Conservation (phyloP, 2,888 invertebrate genomes). For the Rosalia funebris region DNA sequence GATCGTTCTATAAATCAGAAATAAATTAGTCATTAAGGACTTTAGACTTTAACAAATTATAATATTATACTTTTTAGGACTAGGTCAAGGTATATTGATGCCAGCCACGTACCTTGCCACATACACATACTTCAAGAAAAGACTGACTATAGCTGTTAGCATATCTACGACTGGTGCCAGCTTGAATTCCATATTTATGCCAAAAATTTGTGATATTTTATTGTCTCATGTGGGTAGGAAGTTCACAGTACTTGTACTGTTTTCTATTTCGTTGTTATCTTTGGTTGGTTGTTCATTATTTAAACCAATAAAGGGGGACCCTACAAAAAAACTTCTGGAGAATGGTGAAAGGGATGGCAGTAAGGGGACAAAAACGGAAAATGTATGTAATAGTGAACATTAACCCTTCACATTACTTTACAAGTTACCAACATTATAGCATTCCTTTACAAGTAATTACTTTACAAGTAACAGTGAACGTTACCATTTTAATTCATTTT, state of each 20-base stretch:
- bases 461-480: no score
- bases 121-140: slow-evolving; percentile 65
- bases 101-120: slow-evolving; percentile 64
- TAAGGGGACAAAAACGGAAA: no score
- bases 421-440: no score
- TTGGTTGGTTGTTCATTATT: slow-evolving; percentile 64
- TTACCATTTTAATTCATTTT: no score
- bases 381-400: no score
- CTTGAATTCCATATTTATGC: slow-evolving; percentile 65
- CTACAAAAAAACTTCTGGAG: no score
- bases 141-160: slow-evolving; percentile 65
- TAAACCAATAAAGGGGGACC: slow-evolving; percentile 60
- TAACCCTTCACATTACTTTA: no score
- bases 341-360: neutral
- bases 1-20: no score
- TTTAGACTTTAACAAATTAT: no score
- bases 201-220: slow-evolving; percentile 63
- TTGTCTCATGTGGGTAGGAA: slow-evolving; percentile 60
- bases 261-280: slow-evolving; percentile 64
- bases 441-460: no score
- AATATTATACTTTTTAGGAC: slow-evolving; percentile 63
- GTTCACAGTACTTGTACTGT: slow-evolving; percentile 65
- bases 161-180: slow-evolving; percentile 65
- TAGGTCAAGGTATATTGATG: slow-evolving; percentile 64
- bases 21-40: no score